A percentile compares a stretch with the other conserved stretches of the same genome.
These are phyloP conservation scores for Platichthys stellatus DNA, from an alignment of 2,113 vertebrate genomes.

Conservation along the genomic window DNA sequence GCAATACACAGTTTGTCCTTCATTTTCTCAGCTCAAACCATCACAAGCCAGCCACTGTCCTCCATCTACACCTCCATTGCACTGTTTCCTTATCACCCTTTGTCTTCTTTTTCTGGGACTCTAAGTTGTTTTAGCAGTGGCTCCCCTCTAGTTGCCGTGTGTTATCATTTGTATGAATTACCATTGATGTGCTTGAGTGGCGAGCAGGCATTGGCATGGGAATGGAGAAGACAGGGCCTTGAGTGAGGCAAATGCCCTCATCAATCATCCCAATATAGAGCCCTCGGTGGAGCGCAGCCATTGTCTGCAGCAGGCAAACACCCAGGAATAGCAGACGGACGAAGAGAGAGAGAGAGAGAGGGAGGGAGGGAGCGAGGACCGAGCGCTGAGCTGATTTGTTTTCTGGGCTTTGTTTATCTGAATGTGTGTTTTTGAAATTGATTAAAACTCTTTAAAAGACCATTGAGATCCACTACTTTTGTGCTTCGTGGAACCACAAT, in stretches of 20 bases:
- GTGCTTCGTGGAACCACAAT: constrained; percentile 21
- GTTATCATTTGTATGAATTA: constrained; percentile 77
- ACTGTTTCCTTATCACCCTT: constrained; percentile 13
- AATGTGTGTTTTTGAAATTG: constrained; percentile 60
- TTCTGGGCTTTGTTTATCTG: constrained; percentile 53
- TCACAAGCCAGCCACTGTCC: neutral
- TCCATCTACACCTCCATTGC: too few species aligned
- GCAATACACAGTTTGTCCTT: neutral
- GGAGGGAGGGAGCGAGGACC: neutral
- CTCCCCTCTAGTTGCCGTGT: constrained; percentile 59
- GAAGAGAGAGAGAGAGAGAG: constrained; percentile 28
- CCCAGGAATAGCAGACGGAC: constrained; percentile 77
- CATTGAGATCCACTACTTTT: constrained; percentile 22
- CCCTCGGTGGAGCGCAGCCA: constrained; percentile 64
- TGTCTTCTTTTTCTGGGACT: constrained; percentile 19
- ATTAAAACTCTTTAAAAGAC: constrained; percentile 56
- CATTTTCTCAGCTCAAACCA: neutral
- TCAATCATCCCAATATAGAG: constrained; percentile 77
- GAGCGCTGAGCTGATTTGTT: constrained; percentile 51
- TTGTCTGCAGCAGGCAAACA: constrained; percentile 70
- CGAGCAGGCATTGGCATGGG: constrained; percentile 62
- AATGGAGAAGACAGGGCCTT: constrained; percentile 67
- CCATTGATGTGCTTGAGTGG: constrained; percentile 58
- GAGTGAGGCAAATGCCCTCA: constrained; percentile 76
- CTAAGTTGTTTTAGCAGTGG: constrained; percentile 11